phyloP scores from a whole-genome alignment of 2,113 vertebrate genomes.

The Enhydra lutris region DNA sequence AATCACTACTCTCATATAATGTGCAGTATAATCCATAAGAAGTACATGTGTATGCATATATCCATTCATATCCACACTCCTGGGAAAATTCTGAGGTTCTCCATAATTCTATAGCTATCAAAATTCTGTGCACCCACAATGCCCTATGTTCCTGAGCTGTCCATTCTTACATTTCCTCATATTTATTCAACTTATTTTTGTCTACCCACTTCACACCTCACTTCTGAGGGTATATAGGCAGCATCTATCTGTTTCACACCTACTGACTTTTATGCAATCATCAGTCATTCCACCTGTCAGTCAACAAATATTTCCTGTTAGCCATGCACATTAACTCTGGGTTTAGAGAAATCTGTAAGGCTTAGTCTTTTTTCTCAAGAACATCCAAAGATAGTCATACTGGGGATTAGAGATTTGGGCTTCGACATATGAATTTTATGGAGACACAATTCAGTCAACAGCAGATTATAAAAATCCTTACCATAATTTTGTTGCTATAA shows the following conservation, averaged over 20 bases:
- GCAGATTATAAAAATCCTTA: background rate
- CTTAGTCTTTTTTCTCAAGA: background rate
- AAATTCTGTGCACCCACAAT: background rate
- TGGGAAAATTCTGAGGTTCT: background rate
- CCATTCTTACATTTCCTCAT: background rate
- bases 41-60: background rate
- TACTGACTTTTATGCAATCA: background rate
- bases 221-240: background rate
- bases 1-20: background rate
- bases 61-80: background rate
- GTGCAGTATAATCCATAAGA: background rate
- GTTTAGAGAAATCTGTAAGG: background rate
- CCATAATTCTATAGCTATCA: background rate
- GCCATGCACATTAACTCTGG: background rate
- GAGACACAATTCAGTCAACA: background rate
- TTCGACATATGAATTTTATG: background rate
- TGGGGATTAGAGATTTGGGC: background rate
- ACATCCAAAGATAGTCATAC: background rate
- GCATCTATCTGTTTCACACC: background rate
- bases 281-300: background rate
- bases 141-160: background rate
- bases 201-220: background rate
- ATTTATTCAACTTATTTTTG: background rate
- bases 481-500: background rate
- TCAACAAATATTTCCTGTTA: background rate